phyloP scores from a whole-genome alignment of 2,888 invertebrate genomes.

The Diarsia rubi region DNA sequence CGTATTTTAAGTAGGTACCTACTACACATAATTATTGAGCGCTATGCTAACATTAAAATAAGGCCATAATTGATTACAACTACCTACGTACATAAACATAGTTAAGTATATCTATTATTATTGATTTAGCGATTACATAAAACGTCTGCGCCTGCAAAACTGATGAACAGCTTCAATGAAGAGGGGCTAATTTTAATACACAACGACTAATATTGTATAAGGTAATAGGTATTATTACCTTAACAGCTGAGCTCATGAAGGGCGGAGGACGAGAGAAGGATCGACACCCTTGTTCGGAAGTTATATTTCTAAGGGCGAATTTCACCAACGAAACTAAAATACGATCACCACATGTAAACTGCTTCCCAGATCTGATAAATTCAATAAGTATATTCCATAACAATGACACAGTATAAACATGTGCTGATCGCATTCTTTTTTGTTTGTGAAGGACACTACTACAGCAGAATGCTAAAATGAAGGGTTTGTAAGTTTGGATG shows the following conservation, averaged over 20 bases:
- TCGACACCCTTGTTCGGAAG: neutral
- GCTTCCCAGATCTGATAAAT: neutral
- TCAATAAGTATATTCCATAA: neutral
- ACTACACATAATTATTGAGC: no score
- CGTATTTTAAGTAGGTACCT: no score
- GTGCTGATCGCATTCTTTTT: neutral
- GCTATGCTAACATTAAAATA: no score
- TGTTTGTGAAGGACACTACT: neutral
- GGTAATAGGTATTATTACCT: neutral
- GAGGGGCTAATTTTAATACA: constrained; percentile 10
- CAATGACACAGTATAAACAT: neutral
- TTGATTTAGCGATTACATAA: constrained; percentile 27
- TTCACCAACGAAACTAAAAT: neutral
- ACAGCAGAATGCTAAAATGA: neutral
- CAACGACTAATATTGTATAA: neutral
- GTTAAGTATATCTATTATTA: neutral
- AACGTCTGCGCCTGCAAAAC: constrained; percentile 10
- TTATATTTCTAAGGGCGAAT: neutral
- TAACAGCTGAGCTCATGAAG: neutral
- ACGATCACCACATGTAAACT: neutral
- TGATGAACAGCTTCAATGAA: constrained; percentile 9
- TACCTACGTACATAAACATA: neutral
- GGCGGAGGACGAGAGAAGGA: neutral
- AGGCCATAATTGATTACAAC: no score
- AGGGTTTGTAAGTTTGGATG: neutral